These are phyloP conservation scores for Belonocnema kinseyi DNA, from an alignment of 1,140 invertebrate species.

Conservation along the genomic window DNA sequence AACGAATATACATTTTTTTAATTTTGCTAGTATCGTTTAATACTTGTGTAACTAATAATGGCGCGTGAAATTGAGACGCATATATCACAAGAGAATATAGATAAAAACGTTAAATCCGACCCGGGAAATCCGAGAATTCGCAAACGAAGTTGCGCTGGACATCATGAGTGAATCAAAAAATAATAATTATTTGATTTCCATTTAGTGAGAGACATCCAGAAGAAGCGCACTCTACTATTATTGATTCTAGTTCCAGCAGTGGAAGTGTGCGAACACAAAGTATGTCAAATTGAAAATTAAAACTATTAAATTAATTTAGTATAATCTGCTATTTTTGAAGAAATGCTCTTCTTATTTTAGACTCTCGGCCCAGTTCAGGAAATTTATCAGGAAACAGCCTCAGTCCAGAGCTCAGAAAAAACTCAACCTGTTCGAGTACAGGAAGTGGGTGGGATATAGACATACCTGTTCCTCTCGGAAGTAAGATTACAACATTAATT, in stretches of 20 bases:
- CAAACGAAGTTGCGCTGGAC: too few relatives aligned
- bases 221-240: conserved; percentile 46
- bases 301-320: neutral
- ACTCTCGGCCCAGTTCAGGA: conserved; percentile 64
- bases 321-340: neutral
- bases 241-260: conserved; percentile 59
- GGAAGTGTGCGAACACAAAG: conserved; percentile 61
- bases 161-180: too few relatives aligned
- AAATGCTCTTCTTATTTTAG: conserved; percentile 44
- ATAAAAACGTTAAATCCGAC: too few relatives aligned
- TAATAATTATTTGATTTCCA: conserved; percentile 18
- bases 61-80: too few relatives aligned
- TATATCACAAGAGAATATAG: too few relatives aligned
- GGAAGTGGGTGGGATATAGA: conserved; percentile 70
- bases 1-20: too few relatives aligned
- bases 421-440: conserved; percentile 65
- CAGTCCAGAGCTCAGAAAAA: conserved; percentile 58
- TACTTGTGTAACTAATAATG: too few relatives aligned
- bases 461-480: conserved; percentile 53
- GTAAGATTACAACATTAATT: conserved; percentile 52
- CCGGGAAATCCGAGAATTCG: too few relatives aligned
- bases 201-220: conserved; percentile 63
- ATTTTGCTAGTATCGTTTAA: too few relatives aligned
- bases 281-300: conserved; percentile 46
- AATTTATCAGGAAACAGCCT: conserved; percentile 66